Evolutionary conservation across 2,888 invertebrate genomes (phyloP), one percentile per base, ranked within the genome.

Genomic region (Hoplodrina ambigua): DNA sequence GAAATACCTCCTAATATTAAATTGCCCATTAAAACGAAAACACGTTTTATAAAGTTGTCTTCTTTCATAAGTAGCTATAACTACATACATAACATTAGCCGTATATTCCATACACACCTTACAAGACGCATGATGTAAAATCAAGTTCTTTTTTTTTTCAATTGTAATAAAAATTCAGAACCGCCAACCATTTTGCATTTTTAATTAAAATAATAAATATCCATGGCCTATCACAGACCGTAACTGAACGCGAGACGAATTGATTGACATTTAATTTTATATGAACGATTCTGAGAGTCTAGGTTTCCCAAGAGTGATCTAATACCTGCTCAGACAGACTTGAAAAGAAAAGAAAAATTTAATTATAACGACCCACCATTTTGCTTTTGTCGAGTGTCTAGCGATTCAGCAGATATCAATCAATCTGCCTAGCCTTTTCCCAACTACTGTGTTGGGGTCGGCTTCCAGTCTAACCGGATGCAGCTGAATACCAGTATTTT

Each of bases 191-290:
- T 81, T 83, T 76, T 81, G 64, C 72, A 78, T 83, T 78, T 54
- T 76, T 81, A 75, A 81, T 74, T 83, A 67, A 81, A 76, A 83
- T 65, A 81, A 75, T 74, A 79, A 79, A 79, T 53, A 70, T 50
- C 60, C 73, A 77, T 78, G 64, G 62, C 71, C 62, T 65, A 79
- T 69, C 72, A 61, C 41, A n/a, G 49, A 75, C 72, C 70, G 62
- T 77, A 72, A 66, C 75, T 71, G 72, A 83, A 74, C 60, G 72
- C 66, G 81, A 64, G 44, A 69, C 84, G 73, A 83, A 84, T 84
- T 72, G 85, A 83, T 83, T 72, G 79, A 79, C 60, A 68, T 74
- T 81, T 74, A 72, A 76, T 78, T 76, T 20, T 72, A 72, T 75
- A 63, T 37, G 58, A 75, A 69, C 69, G 57, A 53, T 55, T 78